A percentile compares a stretch with the other conserved stretches of the same genome.
Evolutionary conservation across 2,797 vertebrate genomes (phyloP).

Genomic region (Coregonus ussuriensis): DNA sequence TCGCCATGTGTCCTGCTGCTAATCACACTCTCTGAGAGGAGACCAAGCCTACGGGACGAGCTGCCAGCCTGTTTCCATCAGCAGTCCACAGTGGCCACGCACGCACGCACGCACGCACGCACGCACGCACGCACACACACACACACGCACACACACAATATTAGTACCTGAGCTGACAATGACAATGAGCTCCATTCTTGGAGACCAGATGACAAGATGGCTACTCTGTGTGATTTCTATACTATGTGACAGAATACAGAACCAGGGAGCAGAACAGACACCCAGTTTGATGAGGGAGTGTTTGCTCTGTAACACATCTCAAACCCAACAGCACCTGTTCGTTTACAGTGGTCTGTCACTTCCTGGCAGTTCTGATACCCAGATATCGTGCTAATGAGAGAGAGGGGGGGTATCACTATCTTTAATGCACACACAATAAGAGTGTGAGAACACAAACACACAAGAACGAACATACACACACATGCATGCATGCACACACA

Average conservation of each 20-base stretch:
- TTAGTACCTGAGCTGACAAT: conserved; percentile 73
- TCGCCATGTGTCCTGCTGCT: conserved; percentile 80
- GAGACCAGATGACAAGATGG: conserved; percentile 78
- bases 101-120: conserved; percentile 25
- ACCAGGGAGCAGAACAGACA: conserved; percentile 80
- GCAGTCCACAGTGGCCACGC: conserved; percentile 38
- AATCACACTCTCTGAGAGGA: conserved; percentile 71
- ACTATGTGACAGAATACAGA: conserved; percentile 78
- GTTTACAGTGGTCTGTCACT: conserved; percentile 78
- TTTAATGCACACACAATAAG: conserved; percentile 60
- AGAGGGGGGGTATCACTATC: conserved; percentile 71
- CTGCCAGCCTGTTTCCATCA: conserved; percentile 65
- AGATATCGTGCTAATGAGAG: conserved; percentile 79
- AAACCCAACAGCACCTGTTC: conserved; percentile 76
- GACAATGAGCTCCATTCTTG: conserved; percentile 72
- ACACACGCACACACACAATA: conserved; percentile 40
- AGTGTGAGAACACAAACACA: conserved; percentile 13
- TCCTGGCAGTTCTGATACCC: conserved; percentile 79
- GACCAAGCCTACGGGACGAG: conserved; percentile 59
- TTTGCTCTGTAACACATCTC: conserved; percentile 79
- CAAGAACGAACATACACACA: neutral
- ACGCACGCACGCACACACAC: conserved; percentile 9
- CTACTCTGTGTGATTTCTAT: conserved; percentile 74
- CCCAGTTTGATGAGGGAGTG: conserved; percentile 76
- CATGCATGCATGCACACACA: too few relatives aligned